phyloP scores from a whole-genome alignment of 2,888 invertebrate genomes.

The Chrysodeixis includens region DNA sequence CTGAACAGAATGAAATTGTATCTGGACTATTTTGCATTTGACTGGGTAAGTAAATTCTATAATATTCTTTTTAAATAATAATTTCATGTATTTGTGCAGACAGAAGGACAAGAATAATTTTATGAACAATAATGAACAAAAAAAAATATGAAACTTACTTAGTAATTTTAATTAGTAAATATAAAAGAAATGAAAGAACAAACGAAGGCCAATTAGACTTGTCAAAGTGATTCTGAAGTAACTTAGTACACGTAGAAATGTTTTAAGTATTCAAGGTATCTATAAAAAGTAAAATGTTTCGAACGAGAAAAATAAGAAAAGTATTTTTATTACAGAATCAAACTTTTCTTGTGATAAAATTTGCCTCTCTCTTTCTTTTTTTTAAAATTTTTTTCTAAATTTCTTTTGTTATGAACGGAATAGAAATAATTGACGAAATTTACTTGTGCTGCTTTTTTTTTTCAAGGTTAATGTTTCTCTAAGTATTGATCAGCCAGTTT shows the following conservation, averaged over 20 bases:
- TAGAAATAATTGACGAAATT: too few relatives aligned
- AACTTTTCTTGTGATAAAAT: not conserved
- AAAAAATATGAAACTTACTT: not conserved
- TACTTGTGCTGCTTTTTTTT: too few relatives aligned
- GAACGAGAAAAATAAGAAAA: not conserved
- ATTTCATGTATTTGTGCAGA: not conserved
- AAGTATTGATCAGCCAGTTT: too few relatives aligned
- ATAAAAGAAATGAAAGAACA: not conserved
- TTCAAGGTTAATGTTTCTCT: too few relatives aligned
- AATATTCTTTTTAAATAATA: not conserved
- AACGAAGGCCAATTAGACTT: not conserved
- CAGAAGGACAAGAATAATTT: not conserved
- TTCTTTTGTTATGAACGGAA: too few relatives aligned
- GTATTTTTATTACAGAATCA: not conserved
- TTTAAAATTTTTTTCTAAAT: too few relatives aligned
- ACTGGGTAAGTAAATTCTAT: too few relatives aligned
- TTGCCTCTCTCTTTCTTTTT: too few relatives aligned
- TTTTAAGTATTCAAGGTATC: not conserved
- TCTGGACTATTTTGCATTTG: too few relatives aligned
- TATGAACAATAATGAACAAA: not conserved
- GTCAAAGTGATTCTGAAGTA: not conserved
- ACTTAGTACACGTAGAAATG: not conserved
- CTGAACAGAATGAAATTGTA: too few relatives aligned
- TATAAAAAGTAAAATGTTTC: not conserved
- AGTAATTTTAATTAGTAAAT: not conserved